Base-by-base conservation (phyloP, 2,113 vertebrate genomes). In the Dromaius novaehollandiae region DNA sequence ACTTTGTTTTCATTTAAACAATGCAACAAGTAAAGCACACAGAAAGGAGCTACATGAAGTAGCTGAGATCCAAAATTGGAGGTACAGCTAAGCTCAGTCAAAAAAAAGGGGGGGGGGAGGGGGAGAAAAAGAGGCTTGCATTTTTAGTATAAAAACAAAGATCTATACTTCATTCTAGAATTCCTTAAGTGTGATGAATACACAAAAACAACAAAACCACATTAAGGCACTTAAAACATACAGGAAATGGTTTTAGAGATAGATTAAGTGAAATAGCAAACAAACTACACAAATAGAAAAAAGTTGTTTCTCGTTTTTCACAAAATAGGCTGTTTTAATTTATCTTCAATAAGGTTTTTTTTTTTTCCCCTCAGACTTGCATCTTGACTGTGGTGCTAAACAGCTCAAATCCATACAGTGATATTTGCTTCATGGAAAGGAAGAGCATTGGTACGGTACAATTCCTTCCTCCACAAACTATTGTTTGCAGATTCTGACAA, bases 171-270 rank as follows among this genome's bases (percentile, higher is more conserved):
- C 36, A 61, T 34, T 88, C 91, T 28, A 88, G 65, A 94, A 86
- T 78, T 48, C 38, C 69, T 88, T 63, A 93, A 88, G 69, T n/a
- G 40, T 77, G 34, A 32, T 55, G 42, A 96, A 91, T 93, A 94
- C 17, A 88, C 13, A 58, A 88, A 90, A 94, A 53, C 21, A 66
- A 71, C 50, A 68, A 94, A 94, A 86, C 30, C 50, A 66, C 51
- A 36, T 3, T 12, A 17, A 82, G 46, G 20, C 71, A 66, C 19
- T 50, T 48, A 75, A 88, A 94, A 76, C 44, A 50, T 20, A 75
- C 58, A 46, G 19, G 93, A 84, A 94, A 84, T 19, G 42, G 40
- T 7, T 95, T 95, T 25, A 92, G 78, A 95, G 22, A 46, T 15
- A 48, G 65, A 88, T 68, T 79, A 94, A 87, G 53, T 50, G 53